phyloP scores from a whole-genome alignment of 2,888 invertebrate genomes.

The Ichneumoninae sp. region DNA sequence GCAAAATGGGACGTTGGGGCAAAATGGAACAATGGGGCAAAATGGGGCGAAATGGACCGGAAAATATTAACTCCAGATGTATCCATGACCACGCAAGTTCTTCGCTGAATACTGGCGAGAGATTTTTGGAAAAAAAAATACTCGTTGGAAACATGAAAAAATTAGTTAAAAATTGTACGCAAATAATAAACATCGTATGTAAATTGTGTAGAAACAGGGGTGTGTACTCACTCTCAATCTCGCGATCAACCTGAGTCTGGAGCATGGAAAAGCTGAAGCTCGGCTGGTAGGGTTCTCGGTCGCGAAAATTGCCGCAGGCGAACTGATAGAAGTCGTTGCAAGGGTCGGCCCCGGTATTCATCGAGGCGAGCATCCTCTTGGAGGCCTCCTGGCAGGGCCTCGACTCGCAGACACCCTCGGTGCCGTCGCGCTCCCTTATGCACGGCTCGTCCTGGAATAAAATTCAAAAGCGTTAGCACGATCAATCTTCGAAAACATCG shows the following conservation, averaged over 20 bases:
- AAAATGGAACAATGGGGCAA: too few relatives aligned
- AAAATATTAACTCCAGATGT: too few relatives aligned
- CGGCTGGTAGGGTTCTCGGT: slow-evolving; percentile 77
- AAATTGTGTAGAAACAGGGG: not conserved
- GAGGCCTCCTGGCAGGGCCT: slow-evolving; percentile 82
- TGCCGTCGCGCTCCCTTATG: slow-evolving; percentile 80
- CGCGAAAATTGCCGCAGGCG: slow-evolving; percentile 83
- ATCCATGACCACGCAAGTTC: too few relatives aligned
- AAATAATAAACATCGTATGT: not conserved
- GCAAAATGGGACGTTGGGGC: too few relatives aligned
- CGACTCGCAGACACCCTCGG: slow-evolving; percentile 80
- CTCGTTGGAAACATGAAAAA: not conserved
- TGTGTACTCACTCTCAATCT: slow-evolving; percentile 83
- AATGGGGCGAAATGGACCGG: too few relatives aligned
- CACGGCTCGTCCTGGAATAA: slow-evolving; percentile 82
- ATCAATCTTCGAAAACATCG: not conserved
- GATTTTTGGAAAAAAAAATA: not conserved
- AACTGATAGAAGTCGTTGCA: slow-evolving; percentile 85
- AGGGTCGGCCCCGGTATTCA: slow-evolving; percentile 83
- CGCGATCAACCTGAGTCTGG: slow-evolving; percentile 82
- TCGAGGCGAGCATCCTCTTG: slow-evolving; percentile 80
- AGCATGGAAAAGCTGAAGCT: slow-evolving; percentile 82
- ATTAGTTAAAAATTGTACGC: not conserved
- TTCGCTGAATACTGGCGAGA: too few relatives aligned
- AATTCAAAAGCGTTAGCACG: slow-evolving; percentile 25